phyloP scores from a whole-genome alignment of 2,797 vertebrate genomes.

The Poeciliopsis infans region DNA sequence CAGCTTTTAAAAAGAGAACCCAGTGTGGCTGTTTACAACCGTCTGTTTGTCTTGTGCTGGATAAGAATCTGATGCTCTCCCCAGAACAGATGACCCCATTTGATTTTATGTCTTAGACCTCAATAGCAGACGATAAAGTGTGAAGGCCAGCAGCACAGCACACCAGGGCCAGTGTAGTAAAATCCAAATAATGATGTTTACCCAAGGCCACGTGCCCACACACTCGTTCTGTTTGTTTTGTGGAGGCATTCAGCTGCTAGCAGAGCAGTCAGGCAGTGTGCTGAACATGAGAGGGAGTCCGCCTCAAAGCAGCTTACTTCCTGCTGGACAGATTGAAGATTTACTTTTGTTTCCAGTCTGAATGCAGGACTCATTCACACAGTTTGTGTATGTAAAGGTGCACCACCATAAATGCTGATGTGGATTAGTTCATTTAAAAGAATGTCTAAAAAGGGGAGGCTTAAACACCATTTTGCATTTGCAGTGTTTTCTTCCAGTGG shows the following conservation, averaged over 20 bases:
- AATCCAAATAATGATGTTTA: conserved; percentile 73
- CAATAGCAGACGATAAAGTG: conserved; percentile 76
- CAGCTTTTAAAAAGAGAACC: background rate
- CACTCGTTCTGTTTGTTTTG: conserved; percentile 41
- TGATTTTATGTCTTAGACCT: conserved; percentile 72
- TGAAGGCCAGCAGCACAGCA: conserved; percentile 64
- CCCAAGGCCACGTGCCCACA: conserved; percentile 60
- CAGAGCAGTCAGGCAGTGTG: conserved; percentile 10
- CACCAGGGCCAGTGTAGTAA: conserved; percentile 51
- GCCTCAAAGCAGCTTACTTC: conserved; percentile 20
- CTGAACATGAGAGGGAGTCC: conserved; percentile 3
- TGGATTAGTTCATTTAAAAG: background rate
- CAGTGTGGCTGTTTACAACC: conserved; percentile 14
- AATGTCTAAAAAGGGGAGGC: background rate
- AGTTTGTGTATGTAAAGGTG: background rate
- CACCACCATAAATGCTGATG: background rate
- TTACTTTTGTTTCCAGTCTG: conserved; percentile 18
- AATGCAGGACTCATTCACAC: conserved; percentile 1
- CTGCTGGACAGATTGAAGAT: conserved; percentile 24
- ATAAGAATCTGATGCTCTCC: conserved; percentile 59
- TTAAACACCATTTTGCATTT: background rate
- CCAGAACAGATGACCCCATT: conserved; percentile 80
- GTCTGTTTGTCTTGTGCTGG: conserved; percentile 47
- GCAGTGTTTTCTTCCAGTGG: too few relatives aligned
- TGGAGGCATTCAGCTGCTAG: conserved; percentile 19